phyloP scores from a whole-genome alignment of 2,888 invertebrate species.

The Rhamnusium bicolor region DNA sequence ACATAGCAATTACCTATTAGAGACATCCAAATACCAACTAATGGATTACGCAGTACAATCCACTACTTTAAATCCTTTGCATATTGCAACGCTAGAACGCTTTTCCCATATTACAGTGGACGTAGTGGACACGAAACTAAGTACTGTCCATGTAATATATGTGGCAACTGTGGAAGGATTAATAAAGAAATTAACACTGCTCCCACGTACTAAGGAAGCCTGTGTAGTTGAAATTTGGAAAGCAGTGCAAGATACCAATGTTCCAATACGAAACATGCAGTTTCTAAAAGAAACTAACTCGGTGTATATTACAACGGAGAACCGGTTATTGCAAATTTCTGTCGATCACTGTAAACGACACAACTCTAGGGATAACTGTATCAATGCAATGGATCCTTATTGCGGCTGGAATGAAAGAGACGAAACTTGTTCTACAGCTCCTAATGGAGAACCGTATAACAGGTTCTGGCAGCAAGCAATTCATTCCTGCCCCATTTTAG shows the following conservation, averaged over 20 bases:
- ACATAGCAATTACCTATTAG: slow-evolving; percentile 70
- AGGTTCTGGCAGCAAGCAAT: slow-evolving; percentile 84
- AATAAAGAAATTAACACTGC: slow-evolving; percentile 86
- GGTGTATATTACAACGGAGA: slow-evolving; percentile 83
- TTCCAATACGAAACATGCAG: slow-evolving; percentile 80
- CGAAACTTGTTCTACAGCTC: slow-evolving; percentile 82
- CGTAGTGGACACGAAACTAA: slow-evolving; percentile 80
- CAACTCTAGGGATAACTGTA: slow-evolving; percentile 79
- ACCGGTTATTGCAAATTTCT: slow-evolving; percentile 80
- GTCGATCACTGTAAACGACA: slow-evolving; percentile 86
- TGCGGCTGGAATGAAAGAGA: slow-evolving; percentile 92
- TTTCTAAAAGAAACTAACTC: slow-evolving; percentile 88
- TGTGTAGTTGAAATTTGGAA: slow-evolving; percentile 92
- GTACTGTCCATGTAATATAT: slow-evolving; percentile 83
- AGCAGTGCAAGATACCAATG: slow-evolving; percentile 74
- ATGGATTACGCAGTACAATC: slow-evolving; percentile 92
- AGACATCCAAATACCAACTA: slow-evolving; percentile 85
- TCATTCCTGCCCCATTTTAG: slow-evolving; percentile 79
- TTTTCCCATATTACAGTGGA: slow-evolving; percentile 89
- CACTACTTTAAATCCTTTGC: slow-evolving; percentile 79
- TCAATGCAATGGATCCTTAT: slow-evolving; percentile 92
- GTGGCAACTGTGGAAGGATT: slow-evolving; percentile 84
- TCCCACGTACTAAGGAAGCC: slow-evolving; percentile 80
- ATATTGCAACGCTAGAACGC: slow-evolving; percentile 80
- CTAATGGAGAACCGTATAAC: slow-evolving; percentile 76